phyloP scores from a whole-genome alignment of 2,888 invertebrate genomes.

The Eugnorisma glareosa region DNA sequence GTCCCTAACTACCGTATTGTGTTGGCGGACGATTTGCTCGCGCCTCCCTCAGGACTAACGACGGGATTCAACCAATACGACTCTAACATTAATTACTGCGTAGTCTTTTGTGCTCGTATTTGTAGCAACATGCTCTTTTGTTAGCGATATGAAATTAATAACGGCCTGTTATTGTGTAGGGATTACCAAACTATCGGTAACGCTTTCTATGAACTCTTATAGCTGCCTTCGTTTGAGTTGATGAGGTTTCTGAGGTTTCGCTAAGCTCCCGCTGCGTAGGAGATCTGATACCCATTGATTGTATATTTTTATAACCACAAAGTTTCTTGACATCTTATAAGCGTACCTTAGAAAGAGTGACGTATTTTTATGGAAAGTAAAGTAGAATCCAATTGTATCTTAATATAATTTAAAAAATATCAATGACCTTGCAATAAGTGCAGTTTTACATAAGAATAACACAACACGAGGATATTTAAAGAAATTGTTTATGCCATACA shows the following conservation, averaged over 20 bases:
- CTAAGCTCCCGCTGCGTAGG: slow-evolving; percentile 66
- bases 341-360: background rate
- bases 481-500: background rate
- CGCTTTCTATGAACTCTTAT: slow-evolving; percentile 78
- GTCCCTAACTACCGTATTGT: slow-evolving; percentile 89
- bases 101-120: slow-evolving; percentile 85
- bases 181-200: slow-evolving; percentile 82
- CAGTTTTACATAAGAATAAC: background rate
- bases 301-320: slow-evolving; percentile 26
- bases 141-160: slow-evolving; percentile 85
- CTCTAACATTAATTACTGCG: slow-evolving; percentile 86
- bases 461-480: background rate
- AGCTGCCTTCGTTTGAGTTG: slow-evolving; percentile 73
- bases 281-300: slow-evolving; percentile 32
- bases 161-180: slow-evolving; percentile 75
- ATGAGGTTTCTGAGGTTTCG: slow-evolving; percentile 84
- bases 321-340: slow-evolving; percentile 14
- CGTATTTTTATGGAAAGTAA: background rate
- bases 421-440: background rate
- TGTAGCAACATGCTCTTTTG: slow-evolving; percentile 88
- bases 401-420: background rate
- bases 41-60: slow-evolving; percentile 83
- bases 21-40: slow-evolving; percentile 76
- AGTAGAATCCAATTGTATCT: background rate
- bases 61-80: slow-evolving; percentile 85